phyloP scores from a whole-genome alignment of 2,113 vertebrate genomes.

The Microcebus griseorufus region DNA sequence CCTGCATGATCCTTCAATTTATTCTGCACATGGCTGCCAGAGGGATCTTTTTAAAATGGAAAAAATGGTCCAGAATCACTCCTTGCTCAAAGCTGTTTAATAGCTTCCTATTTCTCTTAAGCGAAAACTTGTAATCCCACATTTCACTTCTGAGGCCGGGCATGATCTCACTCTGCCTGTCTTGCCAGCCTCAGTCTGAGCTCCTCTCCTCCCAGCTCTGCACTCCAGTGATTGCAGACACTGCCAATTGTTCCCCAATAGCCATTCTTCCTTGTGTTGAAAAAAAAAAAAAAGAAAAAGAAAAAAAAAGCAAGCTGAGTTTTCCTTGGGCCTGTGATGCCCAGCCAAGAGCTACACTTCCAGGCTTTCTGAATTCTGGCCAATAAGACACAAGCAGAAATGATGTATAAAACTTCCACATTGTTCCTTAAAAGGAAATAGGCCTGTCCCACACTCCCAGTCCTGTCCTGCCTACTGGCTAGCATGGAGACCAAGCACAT shows the following conservation, averaged over 20 bases:
- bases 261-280: not conserved
- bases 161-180: not conserved
- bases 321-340: not conserved
- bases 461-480: not conserved
- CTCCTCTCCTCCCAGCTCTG: not conserved
- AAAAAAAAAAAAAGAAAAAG: not conserved
- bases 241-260: not conserved
- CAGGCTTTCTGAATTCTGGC: not conserved
- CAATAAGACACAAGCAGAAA: not conserved
- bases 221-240: not conserved
- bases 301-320: not conserved
- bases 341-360: not conserved
- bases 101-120: not conserved
- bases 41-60: not conserved
- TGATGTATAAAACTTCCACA: not conserved
- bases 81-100: not conserved
- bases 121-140: not conserved
- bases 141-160: not conserved
- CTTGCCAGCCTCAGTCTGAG: not conserved
- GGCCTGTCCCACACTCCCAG: rapidly evolving
- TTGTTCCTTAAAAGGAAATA: not conserved
- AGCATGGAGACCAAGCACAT: not conserved
- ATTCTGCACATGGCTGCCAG: not conserved
- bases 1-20: not conserved
- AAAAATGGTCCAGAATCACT: not conserved